Base-by-base conservation (phyloP, 2,888 invertebrate species). In the Eubasilissa splendida region DNA sequence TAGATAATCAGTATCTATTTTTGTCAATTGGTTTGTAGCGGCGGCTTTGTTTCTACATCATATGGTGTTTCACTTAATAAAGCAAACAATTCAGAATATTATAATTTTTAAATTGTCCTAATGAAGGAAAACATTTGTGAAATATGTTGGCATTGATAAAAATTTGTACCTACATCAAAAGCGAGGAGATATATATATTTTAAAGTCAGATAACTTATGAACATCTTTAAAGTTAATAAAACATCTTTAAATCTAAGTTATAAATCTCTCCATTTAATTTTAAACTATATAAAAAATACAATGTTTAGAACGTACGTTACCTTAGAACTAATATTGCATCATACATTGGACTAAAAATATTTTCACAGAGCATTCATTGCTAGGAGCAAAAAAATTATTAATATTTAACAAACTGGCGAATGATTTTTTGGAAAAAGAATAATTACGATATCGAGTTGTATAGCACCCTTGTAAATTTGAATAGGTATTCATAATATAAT, bases 281-380 rank as follows among this genome's bases (percentile, higher is more conserved):
- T 65, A 42, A 5, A 65, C 33, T n/a, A 73, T 73, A 31, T 73
- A 73, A 73, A 73, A 31, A 54, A 73, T 58, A 73, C 33, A 54
- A 73, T 58, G 31, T 42, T 14, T 42, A 73, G 9, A n/a, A 33
- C 58, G 33, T 75, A 75, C 11, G 4, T 22, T 68, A 10, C 52
- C 52, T 52, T 3, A 52, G 53, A 12, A 53, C 76, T 76, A 76
- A 76, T 76, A 76, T 76, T 76, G 76, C 76, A 65, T 50, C 76
- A 63, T 63, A 76, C 33, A 31, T 76, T 76, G 60, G 76, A 76
- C 76, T 76, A 76, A 76, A 52, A 65, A 53, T 76, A 76, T 65
- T 65, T 63, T 63, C 63, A 33, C 42, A 42, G 42, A 42, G 42
- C 42, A 42, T 33, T 33, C 60, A 31, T 33, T 33, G 63, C 63